Evolutionary conservation across 2,113 vertebrate species (phyloP), one percentile per base, ranked within the genome.

Genomic region (Nesoenas mayeri): DNA sequence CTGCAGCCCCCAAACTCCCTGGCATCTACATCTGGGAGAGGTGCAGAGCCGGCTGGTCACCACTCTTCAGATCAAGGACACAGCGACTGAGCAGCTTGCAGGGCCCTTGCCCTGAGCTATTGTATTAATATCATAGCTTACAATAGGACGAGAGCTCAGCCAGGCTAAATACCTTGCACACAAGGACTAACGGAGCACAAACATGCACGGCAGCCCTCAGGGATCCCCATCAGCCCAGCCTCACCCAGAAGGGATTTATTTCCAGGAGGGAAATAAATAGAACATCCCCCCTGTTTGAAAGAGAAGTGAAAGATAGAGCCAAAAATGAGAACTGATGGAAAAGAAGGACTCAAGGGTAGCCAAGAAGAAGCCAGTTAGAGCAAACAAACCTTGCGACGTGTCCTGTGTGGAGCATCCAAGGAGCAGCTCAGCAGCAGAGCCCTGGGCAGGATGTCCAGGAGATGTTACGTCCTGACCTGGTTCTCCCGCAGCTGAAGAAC

Each of bases 61-160:
- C 1, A 0, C 36, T 48, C 47, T 62, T 53, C 77, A 81, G 32
- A 78, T 3, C 34, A 86, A 96, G 93, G 96, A 38, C 91, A 78
- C n/a, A 8, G 11, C 1, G 12, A n/a, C 6, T 78, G 88, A 95
- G 64, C 79, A 73, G 54, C 78, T 92, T 91, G 61, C 47, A 42
- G 26, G 40, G 79, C 72, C 72, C 64, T 82, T 11, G 3, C 24
- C 65, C 75, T 93, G 85, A 96, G 64, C 56, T 69, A 75, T 44
- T 71, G 17, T 79, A 91, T 81, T 97, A 96, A 94, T 96, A 92
- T 97, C 82, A 88, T 89, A 91, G 93, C 95, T 96, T 94, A 95
- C 50, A 93, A 13, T 6, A 24, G 61, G 72, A 71, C 2, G 0
- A 79, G 88, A 91, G 90, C 85, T 96, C 93, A 96, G 79, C 53